Percentiles rank a stretch among this genome's conserved stretches.
phyloP scores from a whole-genome alignment of 2,113 vertebrate genomes.

The Gavialis gangeticus region DNA sequence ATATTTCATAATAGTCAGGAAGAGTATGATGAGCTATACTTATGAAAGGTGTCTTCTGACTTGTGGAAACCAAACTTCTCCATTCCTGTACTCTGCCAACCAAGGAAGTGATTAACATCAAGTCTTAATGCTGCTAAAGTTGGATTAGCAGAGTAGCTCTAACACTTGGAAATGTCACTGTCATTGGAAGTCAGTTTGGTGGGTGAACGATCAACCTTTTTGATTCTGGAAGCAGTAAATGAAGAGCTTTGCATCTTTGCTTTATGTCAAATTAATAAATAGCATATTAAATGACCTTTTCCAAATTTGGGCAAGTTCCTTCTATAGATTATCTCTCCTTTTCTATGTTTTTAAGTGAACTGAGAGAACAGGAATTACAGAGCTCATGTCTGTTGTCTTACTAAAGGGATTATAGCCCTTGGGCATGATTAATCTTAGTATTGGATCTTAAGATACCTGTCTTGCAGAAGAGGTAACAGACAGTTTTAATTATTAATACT shows the following conservation, averaged over 20 bases:
- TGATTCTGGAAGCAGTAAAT: neutral
- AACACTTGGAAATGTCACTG: rapidly evolving
- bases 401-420: neutral
- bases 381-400: neutral
- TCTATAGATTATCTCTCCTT: neutral
- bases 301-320: neutral
- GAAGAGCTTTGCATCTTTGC: neutral
- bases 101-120: neutral
- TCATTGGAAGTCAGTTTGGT: neutral
- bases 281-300: neutral
- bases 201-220: neutral
- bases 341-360: neutral
- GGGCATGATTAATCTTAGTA: neutral
- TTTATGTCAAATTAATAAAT: neutral
- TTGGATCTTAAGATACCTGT: neutral
- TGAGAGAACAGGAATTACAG: neutral
- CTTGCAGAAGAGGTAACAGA: neutral
- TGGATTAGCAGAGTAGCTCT: neutral
- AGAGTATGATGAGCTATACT: neutral
- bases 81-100: neutral
- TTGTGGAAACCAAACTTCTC: neutral
- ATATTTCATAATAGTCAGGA: neutral
- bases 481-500: neutral
- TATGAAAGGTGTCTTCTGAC: neutral
- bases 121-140: neutral